Evolutionary conservation across 2,113 vertebrate genomes (phyloP).

Genomic region (Oreochromis tanganicae): DNA sequence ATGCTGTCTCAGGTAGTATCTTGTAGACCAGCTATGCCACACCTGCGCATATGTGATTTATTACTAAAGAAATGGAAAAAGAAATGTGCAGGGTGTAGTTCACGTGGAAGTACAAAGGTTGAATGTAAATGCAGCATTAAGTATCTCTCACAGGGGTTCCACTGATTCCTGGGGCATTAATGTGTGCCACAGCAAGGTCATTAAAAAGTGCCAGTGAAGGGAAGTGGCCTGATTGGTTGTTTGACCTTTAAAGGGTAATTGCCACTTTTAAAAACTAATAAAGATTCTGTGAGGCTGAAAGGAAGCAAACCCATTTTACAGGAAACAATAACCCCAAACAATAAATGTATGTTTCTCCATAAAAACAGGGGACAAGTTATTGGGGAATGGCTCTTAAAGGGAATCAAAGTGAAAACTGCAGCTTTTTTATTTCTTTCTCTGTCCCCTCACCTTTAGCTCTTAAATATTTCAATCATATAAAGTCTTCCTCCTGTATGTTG

Average conservation of each 20-base stretch:
- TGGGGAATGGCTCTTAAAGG: conserved; percentile 46
- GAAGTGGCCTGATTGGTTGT: conserved; percentile 64
- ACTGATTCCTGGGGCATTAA: conserved; percentile 25
- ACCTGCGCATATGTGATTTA: neutral
- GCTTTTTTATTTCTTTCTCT: conserved; percentile 1
- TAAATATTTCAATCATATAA: conserved; percentile 58
- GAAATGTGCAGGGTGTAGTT: neutral
- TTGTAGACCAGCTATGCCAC: neutral
- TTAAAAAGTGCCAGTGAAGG: conserved; percentile 56
- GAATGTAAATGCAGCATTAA: conserved; percentile 28
- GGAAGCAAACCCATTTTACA: conserved; percentile 56
- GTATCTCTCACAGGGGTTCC: conserved; percentile 2
- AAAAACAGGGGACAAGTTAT: conserved; percentile 50
- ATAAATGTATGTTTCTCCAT: conserved; percentile 64
- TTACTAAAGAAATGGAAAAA: neutral
- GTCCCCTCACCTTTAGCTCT: conserved; percentile 13
- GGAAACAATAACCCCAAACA: conserved; percentile 61
- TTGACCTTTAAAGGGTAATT: conserved; percentile 78
- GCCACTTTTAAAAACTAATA: conserved; percentile 69
- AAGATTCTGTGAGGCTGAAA: conserved; percentile 52
- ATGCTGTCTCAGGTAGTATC: neutral
- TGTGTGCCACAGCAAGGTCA: conserved; percentile 42
- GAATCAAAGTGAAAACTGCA: conserved; percentile 34
- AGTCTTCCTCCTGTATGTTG: conserved; percentile 7
- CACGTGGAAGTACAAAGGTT: neutral